Conservation (phyloP, 2,113 vertebrate species). For the Murina feae region DNA sequence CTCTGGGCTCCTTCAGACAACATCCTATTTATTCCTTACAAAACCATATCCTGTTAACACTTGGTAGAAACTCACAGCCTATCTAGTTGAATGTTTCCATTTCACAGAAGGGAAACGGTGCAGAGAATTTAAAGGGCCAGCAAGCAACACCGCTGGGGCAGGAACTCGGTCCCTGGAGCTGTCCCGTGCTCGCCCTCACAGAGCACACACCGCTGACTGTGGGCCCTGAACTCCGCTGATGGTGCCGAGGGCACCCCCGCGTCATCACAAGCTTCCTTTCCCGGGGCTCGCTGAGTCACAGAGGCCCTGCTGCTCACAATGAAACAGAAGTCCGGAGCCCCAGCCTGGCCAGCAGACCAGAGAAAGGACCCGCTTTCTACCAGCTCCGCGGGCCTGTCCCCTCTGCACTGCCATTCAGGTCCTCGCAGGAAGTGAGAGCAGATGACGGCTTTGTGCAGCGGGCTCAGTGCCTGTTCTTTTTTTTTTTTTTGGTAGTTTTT, state of each 20-base stretch:
- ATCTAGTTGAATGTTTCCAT: neutral
- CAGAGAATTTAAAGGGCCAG: neutral
- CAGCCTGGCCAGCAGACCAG: neutral
- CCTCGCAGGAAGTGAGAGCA: neutral
- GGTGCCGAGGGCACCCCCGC: neutral
- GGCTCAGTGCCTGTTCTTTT: rapidly evolving
- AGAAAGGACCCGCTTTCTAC: neutral
- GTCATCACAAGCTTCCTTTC: neutral
- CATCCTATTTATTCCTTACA: neutral
- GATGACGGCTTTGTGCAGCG: neutral
- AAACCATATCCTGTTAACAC: neutral
- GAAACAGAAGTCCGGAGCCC: neutral
- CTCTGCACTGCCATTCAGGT: neutral
- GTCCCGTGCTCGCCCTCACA: rapidly evolving
- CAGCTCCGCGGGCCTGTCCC: neutral
- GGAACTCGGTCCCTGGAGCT: neutral
- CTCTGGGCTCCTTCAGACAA: neutral
- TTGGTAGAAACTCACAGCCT: neutral
- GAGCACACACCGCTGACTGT: rapidly evolving
- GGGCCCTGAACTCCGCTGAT: rapidly evolving
- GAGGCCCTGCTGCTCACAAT: neutral
- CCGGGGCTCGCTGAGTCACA: neutral
- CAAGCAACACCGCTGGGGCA: rapidly evolving
- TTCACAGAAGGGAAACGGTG: neutral
- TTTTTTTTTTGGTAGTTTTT: no score